A percentile compares a stretch with the other conserved stretches of the same genome.
These are phyloP conservation scores for Dinoponera quadriceps DNA, from an alignment of 1,140 invertebrate species.

Conservation along the genomic window DNA sequence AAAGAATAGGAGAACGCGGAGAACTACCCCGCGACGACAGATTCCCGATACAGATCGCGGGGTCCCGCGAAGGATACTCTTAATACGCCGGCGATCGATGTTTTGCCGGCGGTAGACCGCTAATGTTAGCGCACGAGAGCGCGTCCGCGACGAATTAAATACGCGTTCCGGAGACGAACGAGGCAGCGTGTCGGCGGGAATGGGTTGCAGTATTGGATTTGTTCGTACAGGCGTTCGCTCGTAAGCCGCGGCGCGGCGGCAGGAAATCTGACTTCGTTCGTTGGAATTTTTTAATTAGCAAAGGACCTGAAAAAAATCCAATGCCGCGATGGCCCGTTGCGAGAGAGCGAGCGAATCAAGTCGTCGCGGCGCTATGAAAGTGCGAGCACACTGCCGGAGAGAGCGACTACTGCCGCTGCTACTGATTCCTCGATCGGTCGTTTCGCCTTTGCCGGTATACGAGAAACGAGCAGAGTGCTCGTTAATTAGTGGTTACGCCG, in stretches of 20 bases:
- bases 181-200: background rate
- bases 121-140: slow-evolving; percentile 20
- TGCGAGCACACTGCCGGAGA: slow-evolving; percentile 26
- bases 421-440: slow-evolving; percentile 25
- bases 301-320: slow-evolving; percentile 69
- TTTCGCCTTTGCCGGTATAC: slow-evolving; percentile 30
- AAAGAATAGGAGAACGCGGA: too few relatives aligned
- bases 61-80: slow-evolving; percentile 13
- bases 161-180: slow-evolving; percentile 35
- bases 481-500: slow-evolving; percentile 37
- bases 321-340: slow-evolving; percentile 63
- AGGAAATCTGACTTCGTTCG: slow-evolving; percentile 75
- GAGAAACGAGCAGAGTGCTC: slow-evolving; percentile 11
- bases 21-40: too few relatives aligned
- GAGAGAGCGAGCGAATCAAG: slow-evolving; percentile 57
- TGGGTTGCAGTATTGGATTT: slow-evolving; percentile 73
- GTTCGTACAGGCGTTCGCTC: slow-evolving; percentile 64
- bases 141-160: slow-evolving; percentile 67
- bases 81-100: slow-evolving; percentile 8
- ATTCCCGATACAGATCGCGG: background rate
- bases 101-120: slow-evolving; percentile 21
- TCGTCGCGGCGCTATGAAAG: slow-evolving; percentile 60
- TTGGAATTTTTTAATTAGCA: slow-evolving; percentile 83
- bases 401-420: background rate
- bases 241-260: slow-evolving; percentile 49